phyloP scores from a whole-genome alignment of 2,888 invertebrate species.

The Pristionchus japonicus region DNA sequence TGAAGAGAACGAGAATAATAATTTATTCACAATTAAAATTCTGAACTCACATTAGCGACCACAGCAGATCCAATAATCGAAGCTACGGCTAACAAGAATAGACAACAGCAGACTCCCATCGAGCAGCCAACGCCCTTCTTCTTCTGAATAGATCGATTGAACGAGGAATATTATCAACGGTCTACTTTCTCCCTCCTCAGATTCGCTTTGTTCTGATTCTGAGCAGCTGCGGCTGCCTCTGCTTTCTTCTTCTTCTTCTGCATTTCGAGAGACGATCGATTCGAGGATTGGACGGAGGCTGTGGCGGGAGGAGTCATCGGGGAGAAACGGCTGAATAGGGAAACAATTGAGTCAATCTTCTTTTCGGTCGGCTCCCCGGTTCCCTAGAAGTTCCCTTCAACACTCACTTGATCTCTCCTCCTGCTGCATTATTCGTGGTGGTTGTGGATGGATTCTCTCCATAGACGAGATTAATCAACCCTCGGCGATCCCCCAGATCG shows the following conservation, averaged over 20 bases:
- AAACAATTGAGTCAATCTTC: not conserved
- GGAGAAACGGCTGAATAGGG: not conserved
- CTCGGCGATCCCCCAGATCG: conserved; percentile 63
- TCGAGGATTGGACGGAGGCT: conserved; percentile 7
- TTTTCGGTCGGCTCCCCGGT: too few species aligned
- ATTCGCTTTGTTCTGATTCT: conserved; percentile 31
- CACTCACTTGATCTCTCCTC: conserved; percentile 5
- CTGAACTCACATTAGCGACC: conserved; percentile 50
- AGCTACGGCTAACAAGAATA: conserved; percentile 54
- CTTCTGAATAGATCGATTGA: not conserved
- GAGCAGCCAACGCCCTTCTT: conserved; percentile 53
- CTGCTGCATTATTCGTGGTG: not conserved
- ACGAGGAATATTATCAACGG: not conserved
- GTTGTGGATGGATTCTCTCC: conserved; percentile 47
- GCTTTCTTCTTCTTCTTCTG: conserved; percentile 36
- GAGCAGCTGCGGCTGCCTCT: not conserved
- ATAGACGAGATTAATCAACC: conserved; percentile 61
- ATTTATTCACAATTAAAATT: too few species aligned
- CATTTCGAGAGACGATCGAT: conserved; percentile 3
- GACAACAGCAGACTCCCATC: conserved; percentile 50
- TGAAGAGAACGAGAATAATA: too few species aligned
- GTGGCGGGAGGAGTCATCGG: conserved; percentile 42
- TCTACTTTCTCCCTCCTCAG: conserved; percentile 7
- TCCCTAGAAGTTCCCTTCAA: too few species aligned
- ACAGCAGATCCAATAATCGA: conserved; percentile 57